Evolutionary conservation across 92 coral and sea anemone genomes (phyloP).

Genomic region (Bergia sp.): DNA sequence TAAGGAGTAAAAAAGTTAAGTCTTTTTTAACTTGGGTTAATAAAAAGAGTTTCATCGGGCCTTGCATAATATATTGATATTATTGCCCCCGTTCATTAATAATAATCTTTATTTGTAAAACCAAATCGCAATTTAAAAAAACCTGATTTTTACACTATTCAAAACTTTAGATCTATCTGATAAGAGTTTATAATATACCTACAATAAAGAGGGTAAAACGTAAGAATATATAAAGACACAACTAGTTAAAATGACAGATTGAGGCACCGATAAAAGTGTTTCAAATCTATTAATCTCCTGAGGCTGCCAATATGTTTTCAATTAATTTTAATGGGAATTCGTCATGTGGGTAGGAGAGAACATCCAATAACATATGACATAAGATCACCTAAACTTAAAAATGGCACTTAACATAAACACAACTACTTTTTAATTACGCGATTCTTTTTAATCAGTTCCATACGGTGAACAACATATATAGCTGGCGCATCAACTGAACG

Average conservation of each 20-base stretch:
- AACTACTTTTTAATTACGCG: too few species aligned
- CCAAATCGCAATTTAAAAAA: too few species aligned
- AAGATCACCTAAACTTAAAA: neutral
- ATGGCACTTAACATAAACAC: neutral
- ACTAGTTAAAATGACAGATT: too few species aligned
- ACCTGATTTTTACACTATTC: too few species aligned
- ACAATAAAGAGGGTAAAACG: too few species aligned
- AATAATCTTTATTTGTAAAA: too few species aligned
- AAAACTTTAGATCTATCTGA: too few species aligned
- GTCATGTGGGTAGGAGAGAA: neutral
- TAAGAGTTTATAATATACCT: too few species aligned
- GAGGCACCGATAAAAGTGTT: too few species aligned
- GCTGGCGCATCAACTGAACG: too few species aligned
- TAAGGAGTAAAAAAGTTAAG: neutral
- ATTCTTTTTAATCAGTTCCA: too few species aligned
- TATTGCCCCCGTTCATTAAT: neutral
- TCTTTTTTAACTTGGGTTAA: neutral
- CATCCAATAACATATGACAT: neutral
- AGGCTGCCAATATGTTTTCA: neutral
- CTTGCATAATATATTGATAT: neutral
- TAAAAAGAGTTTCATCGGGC: neutral
- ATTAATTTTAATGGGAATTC: conserved; percentile 7
- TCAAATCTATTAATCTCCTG: neutral
- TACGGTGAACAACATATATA: neutral
- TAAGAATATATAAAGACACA: too few species aligned